phyloP scores from a whole-genome alignment of 2,888 invertebrate species.

The Lasioglossum leucozonium region DNA sequence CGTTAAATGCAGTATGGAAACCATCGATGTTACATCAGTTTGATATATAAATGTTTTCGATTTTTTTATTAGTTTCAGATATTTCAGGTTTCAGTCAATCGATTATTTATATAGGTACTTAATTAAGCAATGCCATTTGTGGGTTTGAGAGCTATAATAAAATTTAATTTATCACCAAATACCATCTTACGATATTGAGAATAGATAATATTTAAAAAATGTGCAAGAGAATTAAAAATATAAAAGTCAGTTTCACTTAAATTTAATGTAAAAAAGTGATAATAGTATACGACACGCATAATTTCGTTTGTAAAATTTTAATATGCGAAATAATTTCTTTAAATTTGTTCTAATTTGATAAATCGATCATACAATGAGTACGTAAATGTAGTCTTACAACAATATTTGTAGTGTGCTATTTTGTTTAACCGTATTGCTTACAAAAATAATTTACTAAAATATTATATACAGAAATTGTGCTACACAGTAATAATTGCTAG shows the following conservation, averaged over 20 bases:
- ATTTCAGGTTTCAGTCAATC: slow-evolving; percentile 15
- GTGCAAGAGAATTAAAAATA: slow-evolving; percentile 25
- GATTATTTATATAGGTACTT: slow-evolving; percentile 20
- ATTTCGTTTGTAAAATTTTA: slow-evolving; percentile 17
- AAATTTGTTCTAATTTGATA: background rate
- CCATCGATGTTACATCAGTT: background rate
- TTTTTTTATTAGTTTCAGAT: background rate
- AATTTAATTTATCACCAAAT: background rate
- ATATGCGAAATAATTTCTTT: slow-evolving; percentile 13
- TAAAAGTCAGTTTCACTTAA: slow-evolving; percentile 14
- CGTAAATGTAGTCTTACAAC: slow-evolving; percentile 20
- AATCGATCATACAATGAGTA: slow-evolving; percentile 15
- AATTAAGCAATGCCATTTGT: slow-evolving; percentile 21
- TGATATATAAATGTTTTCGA: background rate
- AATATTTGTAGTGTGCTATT: slow-evolving; percentile 15
- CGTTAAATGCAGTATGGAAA: background rate
- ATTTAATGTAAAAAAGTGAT: slow-evolving; percentile 22
- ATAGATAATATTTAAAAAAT: slow-evolving; percentile 5
- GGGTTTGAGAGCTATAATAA: background rate
- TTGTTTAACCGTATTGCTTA: slow-evolving; percentile 21
- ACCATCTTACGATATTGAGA: background rate
- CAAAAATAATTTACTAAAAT: slow-evolving; percentile 46
- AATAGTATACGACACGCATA: slow-evolving; percentile 13
- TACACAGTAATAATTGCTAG: slow-evolving; percentile 28
- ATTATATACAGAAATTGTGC: slow-evolving; percentile 48